phyloP scores from a whole-genome alignment of 1,140 invertebrate species.

The Pissodes strobi region DNA sequence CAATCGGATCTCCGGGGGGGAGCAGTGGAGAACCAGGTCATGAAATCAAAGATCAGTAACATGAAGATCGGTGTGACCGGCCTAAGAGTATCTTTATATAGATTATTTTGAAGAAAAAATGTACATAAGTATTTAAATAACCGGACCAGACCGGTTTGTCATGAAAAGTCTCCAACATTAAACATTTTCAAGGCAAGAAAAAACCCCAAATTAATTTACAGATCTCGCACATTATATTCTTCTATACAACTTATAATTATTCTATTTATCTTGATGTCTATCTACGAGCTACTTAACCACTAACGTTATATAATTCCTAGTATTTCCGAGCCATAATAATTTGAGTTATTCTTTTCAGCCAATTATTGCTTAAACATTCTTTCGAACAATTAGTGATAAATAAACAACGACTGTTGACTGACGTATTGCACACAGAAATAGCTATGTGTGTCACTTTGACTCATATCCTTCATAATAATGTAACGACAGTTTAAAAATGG shows the following conservation, averaged over 20 bases:
- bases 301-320: not conserved
- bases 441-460: not conserved
- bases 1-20: too few species aligned
- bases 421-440: not conserved
- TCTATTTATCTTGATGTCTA: not conserved
- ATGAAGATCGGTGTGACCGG: too few species aligned
- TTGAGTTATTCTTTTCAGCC: not conserved
- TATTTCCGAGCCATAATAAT: not conserved
- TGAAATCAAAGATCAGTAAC: too few species aligned
- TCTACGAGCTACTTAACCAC: not conserved
- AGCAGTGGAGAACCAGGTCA: too few species aligned
- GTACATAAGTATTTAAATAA: too few species aligned
- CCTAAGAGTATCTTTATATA: too few species aligned
- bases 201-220: too few species aligned
- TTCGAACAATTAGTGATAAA: slow-evolving; percentile 6
- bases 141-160: too few species aligned
- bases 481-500: not conserved
- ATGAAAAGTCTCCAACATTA: too few species aligned
- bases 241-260: not conserved
- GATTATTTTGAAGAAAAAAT: too few species aligned
- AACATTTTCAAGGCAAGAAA: too few species aligned
- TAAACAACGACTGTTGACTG: not conserved
- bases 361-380: not conserved
- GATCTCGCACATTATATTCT: too few species aligned
- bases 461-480: slow-evolving; percentile 2